Conservation (phyloP, 2,113 vertebrate species). For the Rhynchomys soricoides region DNA sequence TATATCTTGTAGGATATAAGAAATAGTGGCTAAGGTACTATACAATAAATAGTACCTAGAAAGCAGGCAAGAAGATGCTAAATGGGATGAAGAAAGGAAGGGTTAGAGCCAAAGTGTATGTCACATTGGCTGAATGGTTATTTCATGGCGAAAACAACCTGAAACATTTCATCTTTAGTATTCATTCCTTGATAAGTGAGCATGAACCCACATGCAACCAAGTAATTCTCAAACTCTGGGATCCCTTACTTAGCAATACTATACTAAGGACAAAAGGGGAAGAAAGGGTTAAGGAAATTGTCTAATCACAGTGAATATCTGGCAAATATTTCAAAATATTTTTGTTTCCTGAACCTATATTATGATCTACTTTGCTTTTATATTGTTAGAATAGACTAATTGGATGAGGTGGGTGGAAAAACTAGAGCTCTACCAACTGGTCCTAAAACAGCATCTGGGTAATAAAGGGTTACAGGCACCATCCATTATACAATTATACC, state of each 20-base stretch:
- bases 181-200: not conserved
- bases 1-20: not conserved
- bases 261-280: not conserved
- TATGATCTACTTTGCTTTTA: not conserved
- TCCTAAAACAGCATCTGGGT: not conserved
- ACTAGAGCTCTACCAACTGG: not conserved
- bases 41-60: not conserved
- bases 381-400: not conserved
- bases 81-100: not conserved
- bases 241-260: not conserved
- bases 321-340: not conserved
- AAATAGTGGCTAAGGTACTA: not conserved
- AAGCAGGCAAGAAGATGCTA: not conserved
- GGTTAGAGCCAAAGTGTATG: not conserved
- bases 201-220: not conserved
- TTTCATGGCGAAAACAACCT: not conserved
- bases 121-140: not conserved
- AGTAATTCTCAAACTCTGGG: constrained; percentile 26
- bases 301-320: not conserved
- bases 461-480: not conserved
- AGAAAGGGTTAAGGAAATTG: not conserved
- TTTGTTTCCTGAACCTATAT: not conserved
- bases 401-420: not conserved
- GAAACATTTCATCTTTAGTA: not conserved
- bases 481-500: not conserved